A percentile compares a stretch with the other conserved stretches of the same genome.
Conservation (phyloP, 2,797 vertebrate species). For the Telmatherina bonti region DNA sequence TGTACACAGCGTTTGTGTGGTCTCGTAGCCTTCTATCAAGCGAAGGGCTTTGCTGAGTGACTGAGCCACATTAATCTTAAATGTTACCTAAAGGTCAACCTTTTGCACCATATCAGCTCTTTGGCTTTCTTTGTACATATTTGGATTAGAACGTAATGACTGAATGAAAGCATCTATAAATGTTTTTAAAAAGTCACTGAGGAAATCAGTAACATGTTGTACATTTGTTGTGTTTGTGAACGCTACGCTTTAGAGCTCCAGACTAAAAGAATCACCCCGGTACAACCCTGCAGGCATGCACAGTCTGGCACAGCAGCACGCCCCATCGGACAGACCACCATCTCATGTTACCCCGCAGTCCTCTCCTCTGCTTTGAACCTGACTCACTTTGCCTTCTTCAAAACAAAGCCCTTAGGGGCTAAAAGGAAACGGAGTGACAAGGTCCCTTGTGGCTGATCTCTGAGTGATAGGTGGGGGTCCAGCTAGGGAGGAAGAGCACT, state of each 20-base stretch:
- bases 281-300: slow-evolving; percentile 22
- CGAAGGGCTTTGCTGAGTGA: slow-evolving; percentile 52
- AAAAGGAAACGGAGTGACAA: slow-evolving; percentile 53
- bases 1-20: slow-evolving; percentile 50
- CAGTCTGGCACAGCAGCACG: slow-evolving; percentile 31
- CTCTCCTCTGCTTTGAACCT: slow-evolving; percentile 65
- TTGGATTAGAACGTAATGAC: not conserved
- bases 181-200: slow-evolving; percentile 3
- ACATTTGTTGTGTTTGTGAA: not conserved
- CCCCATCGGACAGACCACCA: slow-evolving; percentile 31
- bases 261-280: slow-evolving; percentile 20
- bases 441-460: slow-evolving; percentile 60
- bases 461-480: slow-evolving; percentile 68
- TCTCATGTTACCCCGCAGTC: slow-evolving; percentile 57
- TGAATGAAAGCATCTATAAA: not conserved
- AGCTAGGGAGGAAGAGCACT: slow-evolving; percentile 56
- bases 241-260: slow-evolving; percentile 8
- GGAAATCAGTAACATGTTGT: slow-evolving; percentile 16
- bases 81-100: slow-evolving; percentile 47
- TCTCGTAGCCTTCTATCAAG: slow-evolving; percentile 52
- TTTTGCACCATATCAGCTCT: slow-evolving; percentile 15
- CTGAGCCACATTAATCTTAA: slow-evolving; percentile 31
- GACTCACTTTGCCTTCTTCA: slow-evolving; percentile 59
- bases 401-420: slow-evolving; percentile 57
- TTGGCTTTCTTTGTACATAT: slow-evolving; percentile 4